Evolutionary conservation across 1,140 invertebrate genomes (phyloP).

Genomic region (Apolygus lucorum): DNA sequence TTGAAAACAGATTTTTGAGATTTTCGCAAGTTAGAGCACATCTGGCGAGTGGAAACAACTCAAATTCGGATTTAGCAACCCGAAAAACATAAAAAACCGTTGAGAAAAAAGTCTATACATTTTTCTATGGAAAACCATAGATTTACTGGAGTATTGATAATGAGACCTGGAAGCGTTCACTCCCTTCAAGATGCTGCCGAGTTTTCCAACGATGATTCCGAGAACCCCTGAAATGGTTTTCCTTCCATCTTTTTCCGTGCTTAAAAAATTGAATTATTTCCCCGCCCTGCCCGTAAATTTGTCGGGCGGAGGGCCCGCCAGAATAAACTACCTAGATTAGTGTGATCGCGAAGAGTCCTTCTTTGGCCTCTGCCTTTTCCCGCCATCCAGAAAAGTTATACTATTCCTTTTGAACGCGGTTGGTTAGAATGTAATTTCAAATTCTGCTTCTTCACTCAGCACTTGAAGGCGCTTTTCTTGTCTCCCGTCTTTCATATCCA

Average conservation of each 20-base stretch:
- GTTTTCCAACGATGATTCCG: no score
- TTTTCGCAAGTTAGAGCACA: no score
- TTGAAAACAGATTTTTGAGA: no score
- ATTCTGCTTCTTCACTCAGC: not conserved
- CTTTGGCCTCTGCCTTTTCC: not conserved
- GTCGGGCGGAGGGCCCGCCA: no score
- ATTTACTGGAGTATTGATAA: no score
- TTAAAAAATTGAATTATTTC: not conserved
- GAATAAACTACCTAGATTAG: not conserved
- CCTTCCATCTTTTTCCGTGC: not conserved
- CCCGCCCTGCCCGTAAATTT: not conserved
- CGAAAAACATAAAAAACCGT: no score
- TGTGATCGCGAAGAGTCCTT: not conserved
- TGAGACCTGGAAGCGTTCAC: no score
- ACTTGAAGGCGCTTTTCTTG: not conserved
- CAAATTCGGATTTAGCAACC: no score
- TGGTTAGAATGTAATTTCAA: not conserved
- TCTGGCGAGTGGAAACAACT: no score
- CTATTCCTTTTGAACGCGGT: not conserved
- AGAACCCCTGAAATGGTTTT: not conserved
- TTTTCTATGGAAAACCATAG: no score
- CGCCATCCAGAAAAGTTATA: not conserved
- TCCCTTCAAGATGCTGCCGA: no score
- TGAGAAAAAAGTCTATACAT: no score
- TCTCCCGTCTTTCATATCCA: not conserved